Percentiles rank a stretch among this genome's conserved stretches.
These are phyloP conservation scores for Leptopilina boulardi DNA, from an alignment of 1,140 invertebrate species.

Conservation along the genomic window DNA sequence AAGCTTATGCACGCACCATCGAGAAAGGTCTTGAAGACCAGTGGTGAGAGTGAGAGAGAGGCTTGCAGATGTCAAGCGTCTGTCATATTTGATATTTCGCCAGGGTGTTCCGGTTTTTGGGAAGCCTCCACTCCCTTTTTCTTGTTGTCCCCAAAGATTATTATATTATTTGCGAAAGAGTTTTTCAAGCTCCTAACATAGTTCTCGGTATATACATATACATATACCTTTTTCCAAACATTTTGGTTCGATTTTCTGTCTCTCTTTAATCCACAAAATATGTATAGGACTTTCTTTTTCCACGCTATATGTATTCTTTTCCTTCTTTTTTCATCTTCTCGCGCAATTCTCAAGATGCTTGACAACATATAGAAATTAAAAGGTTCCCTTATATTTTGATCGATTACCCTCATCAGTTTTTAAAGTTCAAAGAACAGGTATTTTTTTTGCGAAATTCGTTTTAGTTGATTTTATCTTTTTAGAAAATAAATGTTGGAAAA, in stretches of 20 bases:
- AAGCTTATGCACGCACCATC: slow-evolving; percentile 73
- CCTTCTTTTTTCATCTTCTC: slow-evolving; percentile 40
- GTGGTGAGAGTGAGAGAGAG: slow-evolving; percentile 28
- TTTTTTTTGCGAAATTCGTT: slow-evolving; percentile 20
- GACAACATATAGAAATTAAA: slow-evolving; percentile 47
- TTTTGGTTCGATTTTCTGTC: slow-evolving; percentile 53
- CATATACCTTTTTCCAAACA: slow-evolving; percentile 49
- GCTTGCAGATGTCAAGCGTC: slow-evolving; percentile 70
- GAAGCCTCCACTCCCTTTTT: slow-evolving; percentile 40
- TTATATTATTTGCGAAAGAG: slow-evolving; percentile 72
- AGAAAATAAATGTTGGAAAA: not conserved
- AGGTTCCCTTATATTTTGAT: not conserved
- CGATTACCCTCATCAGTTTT: slow-evolving; percentile 25
- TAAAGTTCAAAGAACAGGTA: slow-evolving; percentile 1
- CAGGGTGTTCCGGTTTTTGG: slow-evolving; percentile 41
- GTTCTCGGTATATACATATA: slow-evolving; percentile 33
- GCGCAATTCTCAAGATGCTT: slow-evolving; percentile 50
- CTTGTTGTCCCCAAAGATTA: slow-evolving; percentile 45
- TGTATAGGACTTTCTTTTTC: no score
- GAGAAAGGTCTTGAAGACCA: slow-evolving; percentile 59
- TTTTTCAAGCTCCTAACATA: slow-evolving; percentile 57
- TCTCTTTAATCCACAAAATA: slow-evolving; percentile 19
- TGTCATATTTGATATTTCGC: slow-evolving; percentile 71
- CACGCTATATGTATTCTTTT: not conserved
- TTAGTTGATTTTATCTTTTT: not conserved